Evolutionary conservation across 2,888 invertebrate genomes (phyloP).

Genomic region (Rapana venosa): DNA sequence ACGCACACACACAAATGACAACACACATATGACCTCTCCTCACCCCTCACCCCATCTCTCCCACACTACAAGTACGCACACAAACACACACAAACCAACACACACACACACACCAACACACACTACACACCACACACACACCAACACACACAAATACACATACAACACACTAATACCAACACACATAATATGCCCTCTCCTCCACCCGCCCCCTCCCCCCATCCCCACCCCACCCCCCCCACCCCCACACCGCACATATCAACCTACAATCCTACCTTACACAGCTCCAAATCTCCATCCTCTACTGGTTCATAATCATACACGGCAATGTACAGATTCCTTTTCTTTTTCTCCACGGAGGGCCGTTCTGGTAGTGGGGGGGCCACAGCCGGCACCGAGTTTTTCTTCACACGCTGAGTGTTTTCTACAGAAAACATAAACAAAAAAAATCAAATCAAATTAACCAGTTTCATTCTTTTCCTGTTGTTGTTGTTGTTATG

Average conservation of each 20-base stretch:
- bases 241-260: neutral
- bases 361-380: neutral
- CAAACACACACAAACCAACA: neutral
- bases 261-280: slow-evolving; percentile 53
- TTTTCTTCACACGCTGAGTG: neutral
- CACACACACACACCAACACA: neutral
- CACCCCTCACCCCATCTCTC: neutral
- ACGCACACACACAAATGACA: no score
- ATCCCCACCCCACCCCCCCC: neutral
- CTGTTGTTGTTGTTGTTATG: no score
- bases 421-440: neutral
- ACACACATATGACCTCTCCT: neutral
- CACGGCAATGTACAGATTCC: slow-evolving; percentile 64
- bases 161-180: no score
- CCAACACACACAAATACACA: no score
- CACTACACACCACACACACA: no score
- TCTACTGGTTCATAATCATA: slow-evolving; percentile 70
- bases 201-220: neutral
- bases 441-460: neutral
- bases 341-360: slow-evolving; percentile 46
- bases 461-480: no score
- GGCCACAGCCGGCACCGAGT: neutral
- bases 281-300: slow-evolving; percentile 66
- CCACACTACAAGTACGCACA: neutral
- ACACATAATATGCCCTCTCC: no score